Conservation (phyloP, 2,113 vertebrate species). For the Sclerurus mexicanus region DNA sequence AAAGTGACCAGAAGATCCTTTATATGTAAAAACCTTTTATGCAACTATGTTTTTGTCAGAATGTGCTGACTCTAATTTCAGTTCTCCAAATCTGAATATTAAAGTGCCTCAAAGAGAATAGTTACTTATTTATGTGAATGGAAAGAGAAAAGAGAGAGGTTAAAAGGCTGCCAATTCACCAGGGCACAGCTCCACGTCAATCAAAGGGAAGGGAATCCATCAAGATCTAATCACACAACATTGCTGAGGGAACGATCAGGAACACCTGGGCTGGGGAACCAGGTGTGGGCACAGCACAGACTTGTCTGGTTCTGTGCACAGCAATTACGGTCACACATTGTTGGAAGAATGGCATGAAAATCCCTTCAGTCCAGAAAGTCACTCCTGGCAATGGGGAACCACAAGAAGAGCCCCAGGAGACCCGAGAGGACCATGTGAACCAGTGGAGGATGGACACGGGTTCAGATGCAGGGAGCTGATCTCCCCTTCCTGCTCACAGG, state of each 20-base stretch:
- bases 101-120: slow-evolving; percentile 32
- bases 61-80: slow-evolving; percentile 57
- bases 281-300: not conserved
- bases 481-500: not conserved
- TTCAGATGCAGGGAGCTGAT: not conserved
- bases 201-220: not conserved
- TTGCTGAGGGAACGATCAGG: not conserved
- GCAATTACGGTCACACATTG: not conserved
- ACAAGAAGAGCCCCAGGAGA: not conserved
- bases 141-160: not conserved
- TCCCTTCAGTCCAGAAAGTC: no score
- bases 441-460: not conserved
- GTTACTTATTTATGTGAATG: slow-evolving; percentile 28
- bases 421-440: not conserved
- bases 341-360: not conserved
- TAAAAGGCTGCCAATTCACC: not conserved
- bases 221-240: not conserved
- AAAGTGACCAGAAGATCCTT: slow-evolving; percentile 53
- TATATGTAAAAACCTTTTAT: slow-evolving; percentile 49
- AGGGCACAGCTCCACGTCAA: not conserved
- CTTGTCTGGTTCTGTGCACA: not conserved
- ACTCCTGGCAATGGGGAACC: not conserved
- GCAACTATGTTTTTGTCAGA: not conserved
- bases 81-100: slow-evolving; percentile 46
- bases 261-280: not conserved